These are phyloP conservation scores for Nerophis ophidion DNA, from an alignment of 2,113 vertebrate genomes.

Conservation along the genomic window DNA sequence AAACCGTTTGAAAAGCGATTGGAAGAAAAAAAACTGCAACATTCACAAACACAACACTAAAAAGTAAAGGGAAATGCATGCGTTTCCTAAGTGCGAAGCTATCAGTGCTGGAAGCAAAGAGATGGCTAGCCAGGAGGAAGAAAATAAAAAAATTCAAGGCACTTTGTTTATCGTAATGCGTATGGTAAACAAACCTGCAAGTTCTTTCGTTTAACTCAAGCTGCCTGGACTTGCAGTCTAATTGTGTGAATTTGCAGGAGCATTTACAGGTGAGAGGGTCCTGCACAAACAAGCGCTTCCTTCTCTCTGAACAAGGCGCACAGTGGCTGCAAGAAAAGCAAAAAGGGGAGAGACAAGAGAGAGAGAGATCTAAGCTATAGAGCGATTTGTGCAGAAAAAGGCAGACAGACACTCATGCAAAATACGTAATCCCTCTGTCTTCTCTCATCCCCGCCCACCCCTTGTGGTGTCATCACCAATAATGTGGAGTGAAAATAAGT, in stretches of 20 bases:
- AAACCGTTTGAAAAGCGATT: conserved; percentile 15
- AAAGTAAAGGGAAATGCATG: conserved; percentile 70
- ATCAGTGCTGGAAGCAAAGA: conserved; percentile 7
- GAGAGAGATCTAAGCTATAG: conserved; percentile 80
- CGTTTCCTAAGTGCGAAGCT: conserved; percentile 38
- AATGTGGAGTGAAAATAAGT: not conserved
- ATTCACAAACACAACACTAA: conserved; percentile 46
- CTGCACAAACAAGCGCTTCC: conserved; percentile 97
- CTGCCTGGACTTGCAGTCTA: conserved; percentile 96
- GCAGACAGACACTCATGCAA: conserved; percentile 54
- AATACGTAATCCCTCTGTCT: not conserved
- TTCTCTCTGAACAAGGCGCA: conserved; percentile 98
- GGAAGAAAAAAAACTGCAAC: conserved; percentile 11
- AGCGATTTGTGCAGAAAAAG: conserved; percentile 71
- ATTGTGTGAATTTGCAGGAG: conserved; percentile 97
- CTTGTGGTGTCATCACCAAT: not conserved
- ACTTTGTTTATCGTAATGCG: conserved; percentile 54
- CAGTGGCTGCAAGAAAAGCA: conserved; percentile 98
- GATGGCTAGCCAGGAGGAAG: not conserved
- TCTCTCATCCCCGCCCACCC: not conserved
- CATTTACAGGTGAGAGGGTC: conserved; percentile 97
- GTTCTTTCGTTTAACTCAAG: conserved; percentile 99
- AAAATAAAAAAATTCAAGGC: conserved; percentile 17
- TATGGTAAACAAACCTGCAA: conserved; percentile 94
- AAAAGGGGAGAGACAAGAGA: conserved; percentile 68